Evolutionary conservation across 2,113 vertebrate genomes (phyloP).

Genomic region (Psittacula cyanocephala): DNA sequence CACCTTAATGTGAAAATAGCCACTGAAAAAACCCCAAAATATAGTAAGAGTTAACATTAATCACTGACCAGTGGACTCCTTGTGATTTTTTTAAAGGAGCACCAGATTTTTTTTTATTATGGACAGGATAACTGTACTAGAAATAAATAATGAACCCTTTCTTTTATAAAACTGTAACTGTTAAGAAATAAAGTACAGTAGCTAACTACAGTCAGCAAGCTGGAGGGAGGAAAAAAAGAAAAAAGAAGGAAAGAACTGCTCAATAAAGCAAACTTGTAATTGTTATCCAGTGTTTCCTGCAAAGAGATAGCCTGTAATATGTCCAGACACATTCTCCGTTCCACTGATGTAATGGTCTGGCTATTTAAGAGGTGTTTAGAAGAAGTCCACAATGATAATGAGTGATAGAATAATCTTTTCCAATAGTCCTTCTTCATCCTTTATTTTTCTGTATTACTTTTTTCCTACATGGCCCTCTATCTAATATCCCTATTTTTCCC

Average conservation of each 20-base stretch:
- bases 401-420: background rate
- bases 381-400: background rate
- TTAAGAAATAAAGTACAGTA: background rate
- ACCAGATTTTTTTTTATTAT: background rate
- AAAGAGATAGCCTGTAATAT: background rate
- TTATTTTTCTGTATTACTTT: background rate
- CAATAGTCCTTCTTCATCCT: background rate
- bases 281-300: background rate
- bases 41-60: background rate
- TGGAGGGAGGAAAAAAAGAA: background rate
- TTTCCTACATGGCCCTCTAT: background rate
- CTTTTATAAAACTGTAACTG: background rate
- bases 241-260: background rate
- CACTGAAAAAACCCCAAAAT: background rate
- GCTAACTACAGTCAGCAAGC: background rate
- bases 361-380: background rate
- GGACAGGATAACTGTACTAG: background rate
- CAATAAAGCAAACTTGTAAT: background rate
- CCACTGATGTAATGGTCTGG: background rate
- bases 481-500: background rate
- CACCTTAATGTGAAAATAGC: slow-evolving; percentile 46
- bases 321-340: background rate
- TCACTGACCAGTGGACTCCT: background rate
- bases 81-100: background rate
- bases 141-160: background rate